Evolutionary conservation across 2,797 vertebrate genomes (phyloP).

Genomic region (Eulemur rubriventer): DNA sequence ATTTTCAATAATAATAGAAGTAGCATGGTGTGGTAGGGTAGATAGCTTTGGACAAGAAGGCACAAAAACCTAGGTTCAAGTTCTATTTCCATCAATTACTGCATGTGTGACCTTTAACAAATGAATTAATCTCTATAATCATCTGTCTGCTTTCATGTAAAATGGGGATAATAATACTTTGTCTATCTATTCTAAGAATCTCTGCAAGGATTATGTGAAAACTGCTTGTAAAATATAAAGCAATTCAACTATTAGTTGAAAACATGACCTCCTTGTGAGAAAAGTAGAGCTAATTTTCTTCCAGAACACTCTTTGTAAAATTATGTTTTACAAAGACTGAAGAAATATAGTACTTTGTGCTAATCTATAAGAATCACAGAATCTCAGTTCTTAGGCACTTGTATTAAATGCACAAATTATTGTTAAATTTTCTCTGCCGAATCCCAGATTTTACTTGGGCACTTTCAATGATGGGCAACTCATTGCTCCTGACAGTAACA

Average conservation of each 20-base stretch:
- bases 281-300: conserved; percentile 17
- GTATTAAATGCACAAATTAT: neutral
- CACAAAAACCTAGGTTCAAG: neutral
- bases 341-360: neutral
- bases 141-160: conserved; percentile 18
- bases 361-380: neutral
- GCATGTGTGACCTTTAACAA: neutral
- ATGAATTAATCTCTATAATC: neutral
- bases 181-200: neutral
- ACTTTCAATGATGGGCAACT: neutral
- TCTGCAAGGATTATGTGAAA: conserved; percentile 17
- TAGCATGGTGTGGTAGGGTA: neutral
- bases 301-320: neutral
- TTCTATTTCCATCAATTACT: neutral
- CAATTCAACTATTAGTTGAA: neutral
- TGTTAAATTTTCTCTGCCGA: neutral
- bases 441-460: neutral
- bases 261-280: neutral
- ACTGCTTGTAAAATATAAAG: neutral
- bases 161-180: neutral
- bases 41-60: neutral
- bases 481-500: neutral
- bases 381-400: neutral
- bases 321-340: neutral
- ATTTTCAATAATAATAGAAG: neutral